Conservation (phyloP, 2,113 vertebrate genomes). For the Periophthalmus modestus region DNA sequence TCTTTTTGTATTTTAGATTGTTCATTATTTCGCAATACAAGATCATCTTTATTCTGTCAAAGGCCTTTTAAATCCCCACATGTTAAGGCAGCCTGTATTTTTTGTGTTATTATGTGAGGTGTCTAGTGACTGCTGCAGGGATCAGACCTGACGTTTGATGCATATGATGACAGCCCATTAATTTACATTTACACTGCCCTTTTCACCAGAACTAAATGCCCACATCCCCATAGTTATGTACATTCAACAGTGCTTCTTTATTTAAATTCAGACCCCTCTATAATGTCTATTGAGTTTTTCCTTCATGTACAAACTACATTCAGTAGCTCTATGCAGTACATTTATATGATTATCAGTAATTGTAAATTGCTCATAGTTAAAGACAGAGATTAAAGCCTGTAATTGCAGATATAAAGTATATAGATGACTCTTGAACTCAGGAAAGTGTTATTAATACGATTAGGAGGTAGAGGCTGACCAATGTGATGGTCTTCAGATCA, state of each 20-base stretch:
- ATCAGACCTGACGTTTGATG: not conserved
- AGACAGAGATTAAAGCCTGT: not conserved
- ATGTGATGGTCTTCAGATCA: too few relatives aligned
- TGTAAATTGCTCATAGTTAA: not conserved
- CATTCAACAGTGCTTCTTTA: not conserved
- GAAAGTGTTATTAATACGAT: too few relatives aligned
- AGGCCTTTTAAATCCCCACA: not conserved
- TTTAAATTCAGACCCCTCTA: not conserved
- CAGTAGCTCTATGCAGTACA: not conserved
- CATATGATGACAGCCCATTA: not conserved
- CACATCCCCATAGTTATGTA: not conserved
- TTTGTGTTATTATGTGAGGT: not conserved
- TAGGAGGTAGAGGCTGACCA: too few relatives aligned
- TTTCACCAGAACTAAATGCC: not conserved
- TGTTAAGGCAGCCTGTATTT: not conserved
- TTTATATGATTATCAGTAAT: not conserved
- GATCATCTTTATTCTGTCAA: not conserved
- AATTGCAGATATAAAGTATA: not conserved
- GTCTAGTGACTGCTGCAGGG: not conserved
- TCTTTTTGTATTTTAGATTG: not conserved
- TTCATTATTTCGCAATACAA: not conserved
- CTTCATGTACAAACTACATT: not conserved
- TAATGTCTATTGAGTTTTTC: not conserved
- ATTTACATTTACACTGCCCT: not conserved
- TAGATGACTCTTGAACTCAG: too few relatives aligned